Evolutionary conservation across 2,888 invertebrate genomes (phyloP), one percentile per base, ranked within the genome.

Genomic region (Caprella mutica): DNA sequence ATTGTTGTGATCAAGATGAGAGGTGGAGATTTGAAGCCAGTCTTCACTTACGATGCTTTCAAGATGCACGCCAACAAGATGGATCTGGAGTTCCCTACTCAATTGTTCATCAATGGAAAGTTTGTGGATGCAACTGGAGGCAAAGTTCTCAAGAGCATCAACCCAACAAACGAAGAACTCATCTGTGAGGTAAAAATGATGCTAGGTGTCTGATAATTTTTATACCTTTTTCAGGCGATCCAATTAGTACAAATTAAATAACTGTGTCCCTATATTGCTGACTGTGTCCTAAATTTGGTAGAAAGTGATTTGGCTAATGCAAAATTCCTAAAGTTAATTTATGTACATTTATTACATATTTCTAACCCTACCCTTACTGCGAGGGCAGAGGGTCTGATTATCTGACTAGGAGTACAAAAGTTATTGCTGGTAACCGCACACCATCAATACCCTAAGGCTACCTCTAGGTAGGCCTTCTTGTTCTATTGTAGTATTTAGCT

Each of bases 31-130:
- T 29, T 51, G 26, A 65, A 65, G 48, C 63, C 63, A 12, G 58
- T 50, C 12, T 62, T 79, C 2, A 69, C 67, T 8, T 92, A 83
- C 69, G 83, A 86, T 55, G 83, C 86, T 0, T 81, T 90, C 0
- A 80, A 83, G 67, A 68, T 92, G 67, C 77, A 82, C 48, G 82
- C 82, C 0, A 96, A 96, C 72, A 88, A 89, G 69, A 82, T 86
- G 77, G 81, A 83, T 58, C 76, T 96, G 2, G 81, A 79, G 64
- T 87, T 96, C 69, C 91, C 94, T 0, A 85, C 84, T 21, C 94
- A 96, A 70, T 71, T 93, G 52, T 96, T 94, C 70, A 87, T 96
- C 67, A 80, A 92, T 72, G 94, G 94, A 1, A 79, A 85, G 69
- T 97, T 97, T 71, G 79, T 87, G 0, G 80, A 93, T 70, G 80